Conservation (phyloP, 2,888 invertebrate genomes). For the Escarpia spicata region DNA sequence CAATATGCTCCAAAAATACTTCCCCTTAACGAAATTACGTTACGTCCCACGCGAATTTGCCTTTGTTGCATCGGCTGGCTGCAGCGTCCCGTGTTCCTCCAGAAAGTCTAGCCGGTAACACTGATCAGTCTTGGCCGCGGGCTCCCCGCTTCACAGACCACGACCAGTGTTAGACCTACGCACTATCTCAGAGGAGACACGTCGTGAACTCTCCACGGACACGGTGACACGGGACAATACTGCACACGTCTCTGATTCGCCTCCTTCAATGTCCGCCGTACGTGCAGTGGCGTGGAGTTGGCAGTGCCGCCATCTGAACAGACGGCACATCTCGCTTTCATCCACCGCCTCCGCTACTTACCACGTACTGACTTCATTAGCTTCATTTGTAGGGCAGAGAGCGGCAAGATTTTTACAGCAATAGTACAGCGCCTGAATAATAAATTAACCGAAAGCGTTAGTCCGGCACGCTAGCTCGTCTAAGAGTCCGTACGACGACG, state of each 20-base stretch:
- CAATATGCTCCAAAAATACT: not conserved
- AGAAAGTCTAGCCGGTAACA: not conserved
- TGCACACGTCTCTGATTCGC: not conserved
- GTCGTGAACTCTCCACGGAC: not conserved
- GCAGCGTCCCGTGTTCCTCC: not conserved
- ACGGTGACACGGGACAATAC: not conserved
- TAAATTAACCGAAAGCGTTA: not conserved
- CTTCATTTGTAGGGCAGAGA: not conserved
- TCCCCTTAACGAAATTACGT: not conserved
- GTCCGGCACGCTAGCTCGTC: not conserved
- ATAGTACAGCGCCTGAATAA: slow-evolving; percentile 6
- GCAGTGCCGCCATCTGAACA: not conserved
- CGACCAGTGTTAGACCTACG: not conserved
- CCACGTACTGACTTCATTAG: not conserved
- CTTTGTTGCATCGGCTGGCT: not conserved
- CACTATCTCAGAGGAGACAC: not conserved
- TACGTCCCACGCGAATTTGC: not conserved
- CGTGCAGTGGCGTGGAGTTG: not conserved
- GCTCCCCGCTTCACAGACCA: not conserved
- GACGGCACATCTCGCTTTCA: slow-evolving; percentile 1
- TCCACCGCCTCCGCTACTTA: not conserved
- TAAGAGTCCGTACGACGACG: not conserved
- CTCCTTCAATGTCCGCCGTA: not conserved
- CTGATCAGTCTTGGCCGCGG: not conserved
- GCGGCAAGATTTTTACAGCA: slow-evolving; percentile 13